Base-by-base conservation (phyloP, 2,888 invertebrate genomes). In the Junonia oenone region DNA sequence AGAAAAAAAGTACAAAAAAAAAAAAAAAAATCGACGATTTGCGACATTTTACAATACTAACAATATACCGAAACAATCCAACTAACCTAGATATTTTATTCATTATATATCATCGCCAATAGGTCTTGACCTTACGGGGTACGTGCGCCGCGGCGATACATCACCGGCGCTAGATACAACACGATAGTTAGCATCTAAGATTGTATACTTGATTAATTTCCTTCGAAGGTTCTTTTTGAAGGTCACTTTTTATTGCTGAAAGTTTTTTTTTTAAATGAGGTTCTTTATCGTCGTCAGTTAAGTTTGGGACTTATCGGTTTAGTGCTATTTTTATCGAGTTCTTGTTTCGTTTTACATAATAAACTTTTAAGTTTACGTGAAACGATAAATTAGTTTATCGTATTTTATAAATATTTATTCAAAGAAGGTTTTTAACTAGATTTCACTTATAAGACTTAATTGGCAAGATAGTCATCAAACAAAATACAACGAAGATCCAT, bases 81-180 rank as follows among this genome's bases (percentile, higher is more conserved):
- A 43, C 22, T 49, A 49, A 43, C 54, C 43, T 35, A 55, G 49
- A 55, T 45, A 55, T 49, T 55, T 55, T 40, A 48, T 45, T 55
- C 47, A 46, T 51, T 55, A 47, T 48, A 58, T 51, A 59, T 56
- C 62, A 60, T 43, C 43, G 26, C 46, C 47, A 37, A 49, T 45
- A 63, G 67, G 70, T 71, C 71, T 77, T 78, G 79, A 81, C 83
- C 81, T 81, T 76, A 73, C 37, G 58, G 66, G 67, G 68, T 70
- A 73, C 83, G 83, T 83, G 83, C 69, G 71, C 62, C 45, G 58
- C 29, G 22, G 55, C 76, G 60, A 76, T 83, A 73, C 71, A 78
- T 83, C 78, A 82, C 73, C 46, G 46, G 51, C 47, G 53, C 31
- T 51, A 67, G 63, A 64, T 66, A 65, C 53, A 33, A 52, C 53